Base-by-base conservation (phyloP, 2,888 invertebrate species). In the Drosophila longiperda region DNA sequence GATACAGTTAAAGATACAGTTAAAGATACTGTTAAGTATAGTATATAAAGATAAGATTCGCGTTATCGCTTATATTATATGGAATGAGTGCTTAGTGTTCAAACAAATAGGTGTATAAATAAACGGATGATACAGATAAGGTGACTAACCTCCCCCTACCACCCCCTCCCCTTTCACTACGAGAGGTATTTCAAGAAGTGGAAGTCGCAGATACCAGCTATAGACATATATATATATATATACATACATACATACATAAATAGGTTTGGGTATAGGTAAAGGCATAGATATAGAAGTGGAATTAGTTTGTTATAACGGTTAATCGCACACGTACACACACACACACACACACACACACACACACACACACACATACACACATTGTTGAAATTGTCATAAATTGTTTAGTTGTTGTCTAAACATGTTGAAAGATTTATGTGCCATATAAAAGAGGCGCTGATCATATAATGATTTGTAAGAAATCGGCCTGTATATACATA, bases 351-450 rank as follows among this genome's bases (percentile, higher is more conserved):
- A 36, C 61, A 61, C 72, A 62, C 60, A 66, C n/a, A 8, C n/a
- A 15, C 55, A 40, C 38, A 20, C 48, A 42, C 20, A 20, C n/a
- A n/a, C 50, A 8, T 64, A 54, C 62, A 67, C 26, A 32, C 55
- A 49, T 38, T 23, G 49, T 57, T 23, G 61, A 26, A 65, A 72
- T 78, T 81, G 78, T 83, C 89, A 90, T 85, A 85, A 85, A 85
- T 85, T 85, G 87, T 90, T 85, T 87, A 85, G 90, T 89, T 86
- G 90, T 84, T 89, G 86, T 65, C 89, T 90, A 85, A 90, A 90
- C 90, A 89, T 90, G 90, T 90, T 90, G 91, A 87, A 87, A 87
- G 91, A 87, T 87, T 87, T 87, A 87, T 90, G 53, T 70, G 83
- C 42, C 77, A 69, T 76, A 73, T 83, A 82, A 73, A 58, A 72